A percentile compares a stretch with the other conserved stretches of the same genome.
Conservation (phyloP, 2,888 invertebrate species). For the Tetheella fluctuosa region DNA sequence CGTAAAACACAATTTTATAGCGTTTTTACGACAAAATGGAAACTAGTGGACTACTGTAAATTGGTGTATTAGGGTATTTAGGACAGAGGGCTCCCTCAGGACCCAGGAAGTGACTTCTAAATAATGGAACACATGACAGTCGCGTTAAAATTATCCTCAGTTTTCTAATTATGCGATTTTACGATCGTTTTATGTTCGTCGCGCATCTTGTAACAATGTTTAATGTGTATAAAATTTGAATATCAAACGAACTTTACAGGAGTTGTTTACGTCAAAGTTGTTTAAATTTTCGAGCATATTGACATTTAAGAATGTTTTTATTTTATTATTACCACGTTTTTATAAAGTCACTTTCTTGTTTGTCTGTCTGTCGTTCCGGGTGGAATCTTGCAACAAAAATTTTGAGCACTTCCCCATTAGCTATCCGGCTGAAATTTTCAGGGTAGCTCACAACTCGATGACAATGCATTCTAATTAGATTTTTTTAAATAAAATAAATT, state of each 20-base stretch:
- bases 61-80: slow-evolving; percentile 8
- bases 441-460: no score
- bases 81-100: slow-evolving; percentile 4
- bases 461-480: no score
- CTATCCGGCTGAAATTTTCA: no score
- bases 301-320: no score
- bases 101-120: slow-evolving; percentile 12
- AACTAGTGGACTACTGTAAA: not conserved
- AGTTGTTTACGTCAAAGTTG: no score
- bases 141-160: slow-evolving; percentile 9
- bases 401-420: no score
- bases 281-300: no score
- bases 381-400: no score
- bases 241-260: not conserved
- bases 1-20: slow-evolving; percentile 16
- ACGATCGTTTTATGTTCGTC: slow-evolving; percentile 6
- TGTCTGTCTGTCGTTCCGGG: no score
- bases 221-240: not conserved
- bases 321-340: no score
- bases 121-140: slow-evolving; percentile 6
- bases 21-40: slow-evolving; percentile 4
- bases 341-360: no score
- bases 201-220: not conserved
- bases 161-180: slow-evolving; percentile 10
- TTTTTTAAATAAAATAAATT: no score